Base-by-base conservation (phyloP, 1,140 invertebrate species). In the Drosophila kepulauana region DNA sequence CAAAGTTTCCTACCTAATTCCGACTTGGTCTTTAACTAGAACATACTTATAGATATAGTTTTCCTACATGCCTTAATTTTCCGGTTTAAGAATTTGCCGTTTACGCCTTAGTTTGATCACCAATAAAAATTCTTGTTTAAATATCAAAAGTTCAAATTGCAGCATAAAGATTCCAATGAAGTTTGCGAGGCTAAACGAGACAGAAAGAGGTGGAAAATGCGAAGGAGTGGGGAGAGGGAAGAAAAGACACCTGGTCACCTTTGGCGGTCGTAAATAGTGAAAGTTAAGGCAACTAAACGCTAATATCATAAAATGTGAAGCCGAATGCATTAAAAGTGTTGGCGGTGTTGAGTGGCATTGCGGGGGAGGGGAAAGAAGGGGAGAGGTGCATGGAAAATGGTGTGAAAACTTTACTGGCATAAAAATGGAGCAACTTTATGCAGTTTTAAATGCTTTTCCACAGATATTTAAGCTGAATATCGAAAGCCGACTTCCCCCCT, bases 271-370 rank as follows among this genome's bases (percentile, higher is more conserved):
- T 82, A 84, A 87, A 87, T 87, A 82, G 58, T 66, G 52, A 56
- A 88, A 75, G 74, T 76, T 72, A 76, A 62, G 74, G 52, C 74
- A 74, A 84, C 79, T 84, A 73, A 88, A 84, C 71, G 84, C 80
- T 84, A 89, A 89, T 88, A 88, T 79, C 84, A 81, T 88, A 88
- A 88, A 88, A 75, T 80, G 74, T 64, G 35, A 16, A 52, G 59
- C 59, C 48, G 30, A 66, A 76, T 76, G 74, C 69, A 73, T 76
- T 65, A 76, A 76, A 72, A 76, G 48, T 58, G 59, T 58, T 43
- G 52, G 54, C 45, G 54, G 51, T 41, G 33, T 59, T 52, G 54
- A 71, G 38, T 46, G 48, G 10, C 20, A 64, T 28, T 25, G 33
- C 0, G 56, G 1, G 56, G 56, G 30, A 16, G 7, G 41, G 13